Evolutionary conservation across 2,888 invertebrate genomes (phyloP).

Genomic region (Dryadula phaetusa): DNA sequence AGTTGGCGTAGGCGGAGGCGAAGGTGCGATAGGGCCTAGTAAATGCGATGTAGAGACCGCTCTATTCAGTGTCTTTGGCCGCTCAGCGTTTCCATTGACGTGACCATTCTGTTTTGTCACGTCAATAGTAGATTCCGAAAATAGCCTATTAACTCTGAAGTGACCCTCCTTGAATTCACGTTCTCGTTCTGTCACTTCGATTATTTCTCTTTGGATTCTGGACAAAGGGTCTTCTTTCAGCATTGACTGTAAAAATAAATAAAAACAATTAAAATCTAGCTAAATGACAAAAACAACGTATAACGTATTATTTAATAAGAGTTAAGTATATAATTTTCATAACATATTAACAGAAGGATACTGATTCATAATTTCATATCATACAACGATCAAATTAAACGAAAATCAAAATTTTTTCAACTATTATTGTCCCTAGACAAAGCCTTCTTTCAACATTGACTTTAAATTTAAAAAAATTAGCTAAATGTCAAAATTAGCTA

Average conservation of each 20-base stretch:
- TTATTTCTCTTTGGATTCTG: conserved; percentile 95
- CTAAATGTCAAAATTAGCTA: too few relatives aligned
- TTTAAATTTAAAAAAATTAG: too few relatives aligned
- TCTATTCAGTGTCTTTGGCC: conserved; percentile 65
- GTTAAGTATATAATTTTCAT: too few relatives aligned
- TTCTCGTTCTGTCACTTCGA: conserved; percentile 93
- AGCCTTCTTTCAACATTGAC: too few relatives aligned
- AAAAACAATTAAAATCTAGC: conserved; percentile 10
- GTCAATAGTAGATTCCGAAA: conserved; percentile 78
- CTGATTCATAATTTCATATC: too few relatives aligned
- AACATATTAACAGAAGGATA: too few relatives aligned
- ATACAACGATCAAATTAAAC: too few relatives aligned
- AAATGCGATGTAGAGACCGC: conserved; percentile 79
- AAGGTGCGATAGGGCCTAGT: conserved; percentile 68
- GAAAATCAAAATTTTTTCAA: too few relatives aligned
- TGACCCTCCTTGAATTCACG: conserved; percentile 89
- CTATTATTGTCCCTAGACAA: too few relatives aligned
- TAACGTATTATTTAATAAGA: too few relatives aligned
- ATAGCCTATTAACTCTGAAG: conserved; percentile 73
- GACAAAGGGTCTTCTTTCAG: conserved; percentile 89
- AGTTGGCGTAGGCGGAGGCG: conserved; percentile 67
- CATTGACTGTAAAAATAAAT: conserved; percentile 74
- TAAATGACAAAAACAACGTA: neutral
- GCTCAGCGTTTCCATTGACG: conserved; percentile 66
- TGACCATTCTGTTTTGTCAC: conserved; percentile 78